Conservation (phyloP, 2,113 vertebrate genomes). For the Cheilinus undulatus region DNA sequence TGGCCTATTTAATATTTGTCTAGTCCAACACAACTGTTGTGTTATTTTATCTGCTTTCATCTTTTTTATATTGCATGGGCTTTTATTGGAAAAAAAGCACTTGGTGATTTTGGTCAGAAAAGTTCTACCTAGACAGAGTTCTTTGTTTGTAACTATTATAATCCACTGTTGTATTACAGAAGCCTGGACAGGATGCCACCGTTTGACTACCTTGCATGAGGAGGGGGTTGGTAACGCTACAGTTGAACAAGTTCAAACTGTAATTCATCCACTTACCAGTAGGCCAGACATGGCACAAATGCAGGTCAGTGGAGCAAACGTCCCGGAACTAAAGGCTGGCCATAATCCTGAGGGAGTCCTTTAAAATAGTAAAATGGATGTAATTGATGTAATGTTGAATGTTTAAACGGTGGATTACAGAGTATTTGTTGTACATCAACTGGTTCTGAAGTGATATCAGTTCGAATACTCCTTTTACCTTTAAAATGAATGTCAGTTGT, state of each 20-base stretch:
- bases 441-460: not conserved
- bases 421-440: too few relatives aligned
- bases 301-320: slow-evolving; percentile 66
- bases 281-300: slow-evolving; percentile 33
- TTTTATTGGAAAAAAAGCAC: too few relatives aligned
- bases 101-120: too few relatives aligned
- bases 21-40: too few relatives aligned
- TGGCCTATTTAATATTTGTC: too few relatives aligned
- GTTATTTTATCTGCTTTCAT: too few relatives aligned
- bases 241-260: slow-evolving; percentile 49
- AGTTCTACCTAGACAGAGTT: too few relatives aligned
- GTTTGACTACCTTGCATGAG: not conserved
- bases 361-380: too few relatives aligned
- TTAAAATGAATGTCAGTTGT: not conserved
- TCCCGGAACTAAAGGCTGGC: slow-evolving; percentile 12
- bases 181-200: not conserved
- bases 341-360: too few relatives aligned
- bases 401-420: too few relatives aligned
- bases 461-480: not conserved
- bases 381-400: not conserved
- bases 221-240: not conserved
- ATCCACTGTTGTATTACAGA: not conserved
- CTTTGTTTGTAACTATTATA: too few relatives aligned
- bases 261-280: slow-evolving; percentile 38
- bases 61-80: too few relatives aligned